Evolutionary conservation across 2,113 vertebrate genomes (phyloP), one percentile per base, ranked within the genome.

Genomic region (Pyxicephalus adspersus): DNA sequence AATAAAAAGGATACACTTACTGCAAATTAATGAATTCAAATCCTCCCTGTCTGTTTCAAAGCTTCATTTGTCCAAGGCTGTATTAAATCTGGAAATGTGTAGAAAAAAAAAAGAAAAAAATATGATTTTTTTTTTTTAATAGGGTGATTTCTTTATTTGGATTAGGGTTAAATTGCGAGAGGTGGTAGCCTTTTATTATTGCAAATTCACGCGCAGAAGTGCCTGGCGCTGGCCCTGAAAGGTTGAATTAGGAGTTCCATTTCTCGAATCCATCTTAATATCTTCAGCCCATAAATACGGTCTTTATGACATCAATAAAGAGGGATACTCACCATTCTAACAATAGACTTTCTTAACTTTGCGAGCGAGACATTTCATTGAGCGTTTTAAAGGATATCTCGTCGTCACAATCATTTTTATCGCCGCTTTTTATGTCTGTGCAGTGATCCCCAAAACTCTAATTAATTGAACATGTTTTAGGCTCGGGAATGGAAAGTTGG

Each of bases 191-290:
- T 87, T 89, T 90, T 85, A 85, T 85, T 87, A 80, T 22, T 9
- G 85, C 78, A 78, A 85, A 87, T 84, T 82, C 85, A 1, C 86
- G 85, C 18, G 23, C 84, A 86, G 86, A 83, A 86, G 88, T 77
- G 86, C 87, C 89, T 89, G 87, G 86, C 89, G 76, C 83, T 34
- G 22, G 76, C 76, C 86, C 87, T 86, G 87, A 88, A 89, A 88
- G 87, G 84, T 67, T 88, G 89, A 91, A 89, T 91, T 89, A 90
- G 88, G 85, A 83, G 64, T 90, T 91, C 89, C 89, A 85, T 87
- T 91, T 90, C 87, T 90, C 85, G 86, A 80, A 87, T 88, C 89
- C 89, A 89, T 90, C 88, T 92, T 90, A 89, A 89, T 89, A 88
- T 88, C 87, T 88, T 89, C 83, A 76, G 86, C 89, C 92, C 88